Evolutionary conservation across 2,888 invertebrate species (phyloP).

Genomic region (Trachelus troglodyta): DNA sequence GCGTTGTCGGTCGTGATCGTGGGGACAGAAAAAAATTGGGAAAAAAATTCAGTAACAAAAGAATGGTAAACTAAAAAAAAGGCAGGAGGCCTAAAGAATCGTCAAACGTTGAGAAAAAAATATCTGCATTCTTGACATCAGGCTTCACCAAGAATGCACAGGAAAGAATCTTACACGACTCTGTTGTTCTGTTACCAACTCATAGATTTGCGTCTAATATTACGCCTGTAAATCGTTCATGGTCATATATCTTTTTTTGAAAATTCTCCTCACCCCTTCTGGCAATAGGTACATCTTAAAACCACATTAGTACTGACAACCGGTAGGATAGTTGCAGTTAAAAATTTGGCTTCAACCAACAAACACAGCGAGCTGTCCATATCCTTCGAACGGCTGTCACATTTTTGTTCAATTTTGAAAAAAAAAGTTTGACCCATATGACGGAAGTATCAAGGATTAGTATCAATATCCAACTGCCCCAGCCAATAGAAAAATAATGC

Average conservation of each 20-base stretch:
- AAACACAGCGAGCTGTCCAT: not conserved
- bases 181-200: not conserved
- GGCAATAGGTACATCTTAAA: not conserved
- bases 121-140: not conserved
- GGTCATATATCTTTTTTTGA: conserved; percentile 15
- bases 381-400: not conserved
- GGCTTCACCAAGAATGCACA: not conserved
- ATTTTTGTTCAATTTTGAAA: not conserved
- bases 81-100: not conserved
- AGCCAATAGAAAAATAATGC: not conserved
- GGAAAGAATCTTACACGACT: not conserved
- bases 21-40: conserved; percentile 5
- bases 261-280: conserved; percentile 12
- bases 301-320: not conserved
- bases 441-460: not conserved
- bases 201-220: conserved; percentile 15
- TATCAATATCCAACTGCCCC: not conserved
- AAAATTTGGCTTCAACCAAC: not conserved
- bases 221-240: conserved; percentile 14
- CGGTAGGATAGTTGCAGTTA: not conserved
- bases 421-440: no score
- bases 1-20: conserved; percentile 10
- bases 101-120: not conserved
- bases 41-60: conserved; percentile 11
- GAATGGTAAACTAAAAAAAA: not conserved